Base-by-base conservation (phyloP, 2,888 invertebrate genomes). In the Bunonema sp. region DNA sequence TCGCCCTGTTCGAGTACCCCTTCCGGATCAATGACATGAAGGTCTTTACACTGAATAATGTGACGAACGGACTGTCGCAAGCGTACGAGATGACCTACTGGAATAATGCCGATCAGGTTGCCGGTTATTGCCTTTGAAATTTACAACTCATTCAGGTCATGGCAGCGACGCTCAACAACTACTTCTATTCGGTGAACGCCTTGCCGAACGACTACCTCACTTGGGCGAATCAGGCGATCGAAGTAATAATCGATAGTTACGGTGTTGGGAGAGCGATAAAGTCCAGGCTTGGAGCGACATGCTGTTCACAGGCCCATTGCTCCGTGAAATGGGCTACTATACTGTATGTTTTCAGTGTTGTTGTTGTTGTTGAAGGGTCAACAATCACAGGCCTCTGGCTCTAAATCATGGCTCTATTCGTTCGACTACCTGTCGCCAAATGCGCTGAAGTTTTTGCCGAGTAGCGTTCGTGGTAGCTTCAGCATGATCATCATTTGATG, bases 291-390 rank as follows among this genome's bases (percentile, higher is more conserved):
- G 41, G 43, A 47, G 43, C 39, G 51, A 51, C 33, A 51, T 51
- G 51, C 44, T 51, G 19, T 51, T 51, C 39, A 47, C 49, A 28
- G 51, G 51, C n/a, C 51, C 51, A 19, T 43, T 44, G 21, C 32
- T 51, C 1, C 28, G 46, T 23, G 51, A 51, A 31, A 49, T 47
- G 10, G 32, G 31, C 8, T 51, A 51, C n/a, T n/a, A n/a, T n/a
- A n/a, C n/a, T n/a, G n/a, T n/a, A n/a, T n/a, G n/a, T n/a, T n/a
- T n/a, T n/a, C n/a, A n/a, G n/a, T n/a, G n/a, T n/a, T n/a, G n/a
- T n/a, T n/a, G n/a, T n/a, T n/a, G n/a, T n/a, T n/a, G n/a, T n/a
- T n/a, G n/a, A n/a, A n/a, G n/a, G n/a, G n/a, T n/a, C n/a, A n/a
- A n/a, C n/a, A n/a, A n/a, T n/a, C n/a, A n/a, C n/a, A n/a, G n/a